Conservation (phyloP, 2,113 vertebrate genomes). For the Cromileptes altivelis region DNA sequence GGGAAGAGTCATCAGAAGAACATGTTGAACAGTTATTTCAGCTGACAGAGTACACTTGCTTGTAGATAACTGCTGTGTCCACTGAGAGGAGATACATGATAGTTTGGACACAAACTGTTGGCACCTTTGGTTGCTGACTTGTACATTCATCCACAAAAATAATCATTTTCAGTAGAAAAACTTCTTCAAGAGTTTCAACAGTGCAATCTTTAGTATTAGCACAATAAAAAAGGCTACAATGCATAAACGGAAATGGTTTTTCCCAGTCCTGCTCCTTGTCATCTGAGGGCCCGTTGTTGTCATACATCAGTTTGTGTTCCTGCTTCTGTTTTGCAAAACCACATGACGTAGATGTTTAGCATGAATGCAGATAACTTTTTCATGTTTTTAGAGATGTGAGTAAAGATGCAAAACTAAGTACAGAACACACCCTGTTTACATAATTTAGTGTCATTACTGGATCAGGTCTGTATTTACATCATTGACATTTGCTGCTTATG, state of each 20-base stretch:
- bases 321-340: conserved; percentile 11
- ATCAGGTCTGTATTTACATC: conserved; percentile 8
- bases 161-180: conserved; percentile 60
- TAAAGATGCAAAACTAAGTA: conserved; percentile 15
- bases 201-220: conserved; percentile 74
- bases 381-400: background rate
- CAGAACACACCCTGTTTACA: conserved; percentile 4
- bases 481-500: background rate
- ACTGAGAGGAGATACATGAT: conserved; percentile 26
- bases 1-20: background rate
- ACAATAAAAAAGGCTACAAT: conserved; percentile 38
- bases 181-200: conserved; percentile 41
- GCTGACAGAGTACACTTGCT: conserved; percentile 2
- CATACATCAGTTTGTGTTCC: conserved; percentile 15
- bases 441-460: background rate
- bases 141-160: conserved; percentile 72
- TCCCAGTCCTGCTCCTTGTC: background rate
- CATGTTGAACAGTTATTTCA: background rate
- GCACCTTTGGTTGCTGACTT: conserved; percentile 72
- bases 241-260: background rate
- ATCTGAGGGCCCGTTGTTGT: background rate
- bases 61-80: conserved; percentile 29
- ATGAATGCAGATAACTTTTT: background rate
- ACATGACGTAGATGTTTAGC: conserved; percentile 10
- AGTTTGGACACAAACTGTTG: conserved; percentile 44